A percentile compares a stretch with the other conserved stretches of the same genome.
Conservation (phyloP, 2,797 vertebrate species). For the Takifugu ocellatus region DNA sequence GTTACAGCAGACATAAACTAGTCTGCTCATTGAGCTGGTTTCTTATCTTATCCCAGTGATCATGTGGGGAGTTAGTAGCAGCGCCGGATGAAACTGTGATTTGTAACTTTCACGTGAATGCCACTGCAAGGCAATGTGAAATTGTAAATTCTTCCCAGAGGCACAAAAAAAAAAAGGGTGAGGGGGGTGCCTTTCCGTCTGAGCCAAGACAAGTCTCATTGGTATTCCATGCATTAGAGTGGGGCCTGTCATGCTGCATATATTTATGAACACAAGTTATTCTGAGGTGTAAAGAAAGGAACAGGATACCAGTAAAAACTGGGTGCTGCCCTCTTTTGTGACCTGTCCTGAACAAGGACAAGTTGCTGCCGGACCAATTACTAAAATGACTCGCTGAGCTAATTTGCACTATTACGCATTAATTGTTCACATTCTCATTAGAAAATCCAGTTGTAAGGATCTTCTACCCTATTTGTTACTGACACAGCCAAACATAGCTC, state of each 20-base stretch:
- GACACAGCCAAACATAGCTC: slow-evolving; percentile 33
- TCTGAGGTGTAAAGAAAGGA: slow-evolving; percentile 48
- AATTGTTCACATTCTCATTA: too few relatives aligned
- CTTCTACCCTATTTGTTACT: slow-evolving; percentile 1
- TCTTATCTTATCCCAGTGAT: slow-evolving; percentile 47
- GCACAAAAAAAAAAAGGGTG: slow-evolving; percentile 24
- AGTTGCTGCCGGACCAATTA: slow-evolving; percentile 20
- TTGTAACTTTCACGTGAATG: slow-evolving; percentile 55
- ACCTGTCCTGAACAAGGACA: slow-evolving; percentile 24
- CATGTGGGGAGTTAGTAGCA: slow-evolving; percentile 33
- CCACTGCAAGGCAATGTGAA: slow-evolving; percentile 25
- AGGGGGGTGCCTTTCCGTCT: slow-evolving; percentile 13
- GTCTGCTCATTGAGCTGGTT: slow-evolving; percentile 30
- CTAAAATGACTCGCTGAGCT: background rate
- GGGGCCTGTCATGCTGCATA: slow-evolving; percentile 48
- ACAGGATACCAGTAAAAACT: slow-evolving; percentile 21
- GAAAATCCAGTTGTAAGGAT: background rate
- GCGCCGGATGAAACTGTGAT: slow-evolving; percentile 51
- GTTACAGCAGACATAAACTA: slow-evolving; percentile 31
- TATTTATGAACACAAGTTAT: slow-evolving; percentile 57
- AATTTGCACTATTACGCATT: slow-evolving; percentile 8
- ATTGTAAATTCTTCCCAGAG: slow-evolving; percentile 47
- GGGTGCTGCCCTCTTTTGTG: slow-evolving; percentile 17
- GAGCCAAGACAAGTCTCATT: slow-evolving; percentile 45
- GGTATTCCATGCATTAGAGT: slow-evolving; percentile 53